A percentile compares a stretch with the other conserved stretches of the same genome.
These are phyloP conservation scores for Tursiops truncatus DNA, from an alignment of 2,113 vertebrate species.

Conservation along the genomic window DNA sequence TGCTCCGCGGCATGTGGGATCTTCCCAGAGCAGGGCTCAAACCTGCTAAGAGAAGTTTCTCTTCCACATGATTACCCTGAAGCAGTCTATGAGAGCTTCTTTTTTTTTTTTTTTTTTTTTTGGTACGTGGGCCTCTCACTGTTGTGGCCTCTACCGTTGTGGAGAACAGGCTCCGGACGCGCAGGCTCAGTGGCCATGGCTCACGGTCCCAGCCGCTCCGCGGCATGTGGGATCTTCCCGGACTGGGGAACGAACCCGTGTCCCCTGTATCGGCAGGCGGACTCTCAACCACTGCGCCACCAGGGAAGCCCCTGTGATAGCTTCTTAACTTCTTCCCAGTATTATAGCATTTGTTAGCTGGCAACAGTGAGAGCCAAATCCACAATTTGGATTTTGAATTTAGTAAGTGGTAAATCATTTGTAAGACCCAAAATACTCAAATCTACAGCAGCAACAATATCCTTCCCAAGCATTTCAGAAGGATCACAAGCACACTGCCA, in stretches of 20 bases:
- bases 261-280: no score
- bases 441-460: conserved; percentile 76
- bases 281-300: no score
- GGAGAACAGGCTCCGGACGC: no score
- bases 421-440: conserved; percentile 81
- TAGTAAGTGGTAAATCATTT: conserved; percentile 84
- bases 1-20: no score
- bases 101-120: background rate
- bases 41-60: background rate
- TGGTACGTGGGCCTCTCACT: no score
- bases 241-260: no score
- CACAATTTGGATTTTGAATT: conserved; percentile 83
- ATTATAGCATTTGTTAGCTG: conserved; percentile 77
- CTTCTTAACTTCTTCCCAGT: conserved; percentile 75
- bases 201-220: no score
- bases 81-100: conserved; percentile 69
- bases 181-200: no score
- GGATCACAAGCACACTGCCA: conserved; percentile 71
- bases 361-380: conserved; percentile 77
- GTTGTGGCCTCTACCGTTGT: no score
- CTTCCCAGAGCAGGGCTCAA: no score
- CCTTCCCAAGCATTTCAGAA: conserved; percentile 77
- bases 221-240: no score
- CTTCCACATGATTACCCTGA: conserved; percentile 41
- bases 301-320: conserved; percentile 10